These are phyloP conservation scores for Monoplex corrugatus DNA, from an alignment of 2,888 invertebrate genomes.

Conservation along the genomic window DNA sequence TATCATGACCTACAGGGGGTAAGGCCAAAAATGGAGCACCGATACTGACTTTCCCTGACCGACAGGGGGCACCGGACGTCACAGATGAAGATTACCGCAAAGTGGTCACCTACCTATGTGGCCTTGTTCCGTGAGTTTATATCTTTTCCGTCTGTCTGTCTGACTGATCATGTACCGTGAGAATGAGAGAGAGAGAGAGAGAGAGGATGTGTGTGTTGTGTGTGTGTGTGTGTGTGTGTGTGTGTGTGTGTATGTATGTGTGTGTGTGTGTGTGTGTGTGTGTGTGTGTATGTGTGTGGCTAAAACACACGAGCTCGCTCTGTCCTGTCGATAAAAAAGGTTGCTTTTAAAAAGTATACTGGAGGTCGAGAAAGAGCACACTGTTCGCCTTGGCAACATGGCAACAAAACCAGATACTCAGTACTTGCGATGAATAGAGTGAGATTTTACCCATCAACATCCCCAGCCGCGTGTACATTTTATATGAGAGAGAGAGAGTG, in stretches of 20 bases:
- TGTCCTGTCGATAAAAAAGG: too few species aligned
- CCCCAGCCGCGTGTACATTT: too few species aligned
- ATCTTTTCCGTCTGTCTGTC: not conserved
- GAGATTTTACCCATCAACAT: too few species aligned
- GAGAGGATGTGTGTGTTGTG: not conserved
- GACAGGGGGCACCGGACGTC: constrained; percentile 91
- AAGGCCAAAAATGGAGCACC: constrained; percentile 95
- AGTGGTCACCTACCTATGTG: constrained; percentile 95
- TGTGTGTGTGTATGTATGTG: not conserved
- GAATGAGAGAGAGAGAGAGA: too few species aligned
- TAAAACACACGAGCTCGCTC: too few species aligned
- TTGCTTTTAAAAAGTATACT: too few species aligned
- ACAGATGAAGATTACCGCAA: constrained; percentile 94
- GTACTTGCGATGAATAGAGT: too few species aligned
- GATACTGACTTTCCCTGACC: constrained; percentile 96
- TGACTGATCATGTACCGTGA: too few species aligned
- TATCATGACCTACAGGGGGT: constrained; percentile 90
- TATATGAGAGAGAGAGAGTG: too few species aligned
- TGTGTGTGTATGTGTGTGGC: not conserved
- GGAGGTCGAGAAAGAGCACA: too few species aligned
- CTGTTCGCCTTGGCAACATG: too few species aligned
- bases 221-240: not conserved
- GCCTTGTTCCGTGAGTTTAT: constrained; percentile 94
- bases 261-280: not conserved
- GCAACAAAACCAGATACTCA: too few species aligned